A percentile compares a stretch with the other conserved stretches of the same genome.
Conservation (phyloP, 2,113 vertebrate species). For the Tympanuchus pallidicinctus region DNA sequence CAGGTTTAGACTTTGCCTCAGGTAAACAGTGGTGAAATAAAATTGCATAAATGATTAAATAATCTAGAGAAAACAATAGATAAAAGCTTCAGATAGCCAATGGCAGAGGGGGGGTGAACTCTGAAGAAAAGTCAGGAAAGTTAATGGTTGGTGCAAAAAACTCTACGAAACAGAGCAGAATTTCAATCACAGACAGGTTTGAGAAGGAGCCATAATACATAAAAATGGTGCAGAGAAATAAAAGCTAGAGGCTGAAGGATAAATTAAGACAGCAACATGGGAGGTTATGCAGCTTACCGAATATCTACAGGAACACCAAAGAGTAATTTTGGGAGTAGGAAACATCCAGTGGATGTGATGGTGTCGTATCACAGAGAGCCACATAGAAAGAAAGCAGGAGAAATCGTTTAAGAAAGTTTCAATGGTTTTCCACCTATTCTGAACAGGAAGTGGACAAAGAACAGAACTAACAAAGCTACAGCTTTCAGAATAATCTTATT, state of each 20-base stretch:
- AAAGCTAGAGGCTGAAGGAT: neutral
- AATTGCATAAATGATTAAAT: neutral
- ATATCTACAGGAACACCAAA: accelerated
- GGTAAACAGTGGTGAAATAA: neutral
- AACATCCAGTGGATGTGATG: accelerated
- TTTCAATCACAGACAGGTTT: neutral
- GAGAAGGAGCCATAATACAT: neutral
- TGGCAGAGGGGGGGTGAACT: neutral
- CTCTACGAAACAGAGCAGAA: neutral
- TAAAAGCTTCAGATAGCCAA: neutral
- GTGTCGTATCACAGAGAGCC: neutral
- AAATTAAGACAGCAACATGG: neutral
- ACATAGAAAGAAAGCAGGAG: neutral
- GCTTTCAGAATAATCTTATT: neutral
- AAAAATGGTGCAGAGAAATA: neutral
- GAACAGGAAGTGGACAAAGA: neutral
- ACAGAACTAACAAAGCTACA: neutral
- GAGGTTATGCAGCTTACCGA: neutral
- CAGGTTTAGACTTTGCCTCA: neutral
- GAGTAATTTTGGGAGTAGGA: neutral
- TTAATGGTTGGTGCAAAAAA: neutral
- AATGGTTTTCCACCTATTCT: neutral
- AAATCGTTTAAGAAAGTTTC: neutral
- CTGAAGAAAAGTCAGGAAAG: neutral
- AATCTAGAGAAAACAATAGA: neutral